Percentiles rank a stretch among this genome's conserved stretches.
phyloP scores from a whole-genome alignment of 2,797 vertebrate species.

The Podargus strigoides region DNA sequence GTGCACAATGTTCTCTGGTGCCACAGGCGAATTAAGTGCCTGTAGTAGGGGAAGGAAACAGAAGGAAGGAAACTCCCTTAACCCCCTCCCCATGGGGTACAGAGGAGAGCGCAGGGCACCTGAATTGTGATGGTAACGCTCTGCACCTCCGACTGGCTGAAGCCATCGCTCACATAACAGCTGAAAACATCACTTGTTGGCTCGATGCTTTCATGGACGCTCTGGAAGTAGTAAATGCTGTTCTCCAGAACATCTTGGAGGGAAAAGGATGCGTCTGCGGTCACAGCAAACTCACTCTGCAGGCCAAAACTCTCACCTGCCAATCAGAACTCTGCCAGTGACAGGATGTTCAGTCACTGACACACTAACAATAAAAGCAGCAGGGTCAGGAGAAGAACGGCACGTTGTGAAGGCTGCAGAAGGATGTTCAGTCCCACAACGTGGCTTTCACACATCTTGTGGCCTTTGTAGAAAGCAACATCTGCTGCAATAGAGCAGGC shows the following conservation, averaged over 20 bases:
- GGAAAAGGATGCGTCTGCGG: slow-evolving; percentile 79
- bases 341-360: neutral
- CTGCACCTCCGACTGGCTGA: slow-evolving; percentile 85
- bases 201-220: slow-evolving; percentile 72
- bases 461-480: neutral
- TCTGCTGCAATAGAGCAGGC: neutral
- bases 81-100: neutral
- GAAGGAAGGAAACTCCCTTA: neutral
- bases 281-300: slow-evolving; percentile 47
- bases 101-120: no score
- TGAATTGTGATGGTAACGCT: slow-evolving; percentile 87
- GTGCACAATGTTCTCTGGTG: neutral
- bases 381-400: neutral
- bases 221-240: slow-evolving; percentile 91
- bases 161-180: slow-evolving; percentile 90
- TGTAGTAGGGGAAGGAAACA: neutral
- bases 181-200: slow-evolving; percentile 84
- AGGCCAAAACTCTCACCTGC: slow-evolving; percentile 80
- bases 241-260: slow-evolving; percentile 86
- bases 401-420: neutral
- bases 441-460: neutral
- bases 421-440: neutral
- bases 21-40: neutral
- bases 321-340: neutral
- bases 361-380: neutral